These are phyloP conservation scores for Xiphydria camelus DNA, from an alignment of 2,888 invertebrate genomes.

Conservation along the genomic window DNA sequence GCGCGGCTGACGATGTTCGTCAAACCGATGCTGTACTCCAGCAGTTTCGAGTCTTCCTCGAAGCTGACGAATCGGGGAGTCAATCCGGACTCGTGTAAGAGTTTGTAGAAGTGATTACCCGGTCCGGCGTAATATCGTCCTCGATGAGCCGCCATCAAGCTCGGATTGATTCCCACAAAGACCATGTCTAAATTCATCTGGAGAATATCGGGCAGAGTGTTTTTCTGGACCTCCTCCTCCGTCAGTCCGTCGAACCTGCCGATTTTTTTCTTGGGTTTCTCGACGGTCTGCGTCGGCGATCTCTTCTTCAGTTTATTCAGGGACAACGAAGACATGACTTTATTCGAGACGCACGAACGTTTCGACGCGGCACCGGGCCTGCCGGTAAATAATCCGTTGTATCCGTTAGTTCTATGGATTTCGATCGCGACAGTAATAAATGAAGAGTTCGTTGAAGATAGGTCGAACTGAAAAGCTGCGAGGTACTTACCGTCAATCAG, in stretches of 20 bases:
- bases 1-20: constrained; percentile 52
- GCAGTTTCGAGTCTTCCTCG: constrained; percentile 46
- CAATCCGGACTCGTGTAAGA: constrained; percentile 46
- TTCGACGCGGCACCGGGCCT: too few species aligned
- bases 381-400: too few species aligned
- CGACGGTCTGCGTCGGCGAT: constrained; percentile 5
- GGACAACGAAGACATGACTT: constrained; percentile 37
- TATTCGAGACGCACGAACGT: too few species aligned
- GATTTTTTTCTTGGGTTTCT: constrained; percentile 29
- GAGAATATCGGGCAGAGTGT: constrained; percentile 46
- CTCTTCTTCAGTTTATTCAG: constrained; percentile 42
- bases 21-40: constrained; percentile 46
- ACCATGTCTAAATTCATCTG: constrained; percentile 44
- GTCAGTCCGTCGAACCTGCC: constrained; percentile 49
- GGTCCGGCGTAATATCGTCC: constrained; percentile 55
- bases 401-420: too few species aligned
- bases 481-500: too few species aligned
- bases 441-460: too few species aligned
- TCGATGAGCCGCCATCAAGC: constrained; percentile 50
- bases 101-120: constrained; percentile 55
- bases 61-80: constrained; percentile 39
- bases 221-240: constrained; percentile 45
- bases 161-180: constrained; percentile 53
- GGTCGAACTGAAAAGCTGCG: too few species aligned
- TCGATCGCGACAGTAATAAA: too few species aligned